Evolutionary conservation across 2,888 invertebrate species (phyloP).

Genomic region (Yponomeuta plumbellus): DNA sequence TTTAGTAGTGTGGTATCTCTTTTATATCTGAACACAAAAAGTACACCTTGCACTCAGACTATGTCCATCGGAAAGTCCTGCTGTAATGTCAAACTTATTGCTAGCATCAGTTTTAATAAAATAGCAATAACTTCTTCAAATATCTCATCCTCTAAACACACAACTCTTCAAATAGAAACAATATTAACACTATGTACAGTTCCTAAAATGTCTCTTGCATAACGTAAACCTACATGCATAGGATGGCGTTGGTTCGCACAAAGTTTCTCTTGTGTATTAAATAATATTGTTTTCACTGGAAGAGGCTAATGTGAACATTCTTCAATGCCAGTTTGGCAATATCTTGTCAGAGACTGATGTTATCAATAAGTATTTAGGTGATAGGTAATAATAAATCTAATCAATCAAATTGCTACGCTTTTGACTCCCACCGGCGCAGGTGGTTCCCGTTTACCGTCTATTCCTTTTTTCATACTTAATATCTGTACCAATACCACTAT

Average conservation of each 20-base stretch:
- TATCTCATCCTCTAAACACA: constrained; percentile 8
- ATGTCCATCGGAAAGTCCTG: constrained; percentile 34
- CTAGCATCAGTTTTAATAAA: constrained; percentile 59
- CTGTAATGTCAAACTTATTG: constrained; percentile 50
- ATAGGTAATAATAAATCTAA: constrained; percentile 4
- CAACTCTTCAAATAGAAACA: constrained; percentile 33
- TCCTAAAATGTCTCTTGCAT: neutral
- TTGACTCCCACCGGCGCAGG: neutral
- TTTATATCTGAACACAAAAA: constrained; percentile 30
- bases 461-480: neutral
- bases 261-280: constrained; percentile 46
- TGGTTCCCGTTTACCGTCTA: neutral
- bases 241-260: neutral
- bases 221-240: neutral
- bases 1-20: constrained; percentile 60
- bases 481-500: neutral
- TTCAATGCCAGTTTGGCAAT: constrained; percentile 42
- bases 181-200: constrained; percentile 28
- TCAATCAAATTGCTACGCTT: constrained; percentile 9
- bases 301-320: constrained; percentile 28
- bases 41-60: constrained; percentile 20
- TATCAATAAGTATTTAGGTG: constrained; percentile 50
- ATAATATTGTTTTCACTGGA: constrained; percentile 35
- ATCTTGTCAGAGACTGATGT: constrained; percentile 65
- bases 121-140: constrained; percentile 47